phyloP scores from a whole-genome alignment of 2,113 vertebrate species.

The Thomomys bottae region DNA sequence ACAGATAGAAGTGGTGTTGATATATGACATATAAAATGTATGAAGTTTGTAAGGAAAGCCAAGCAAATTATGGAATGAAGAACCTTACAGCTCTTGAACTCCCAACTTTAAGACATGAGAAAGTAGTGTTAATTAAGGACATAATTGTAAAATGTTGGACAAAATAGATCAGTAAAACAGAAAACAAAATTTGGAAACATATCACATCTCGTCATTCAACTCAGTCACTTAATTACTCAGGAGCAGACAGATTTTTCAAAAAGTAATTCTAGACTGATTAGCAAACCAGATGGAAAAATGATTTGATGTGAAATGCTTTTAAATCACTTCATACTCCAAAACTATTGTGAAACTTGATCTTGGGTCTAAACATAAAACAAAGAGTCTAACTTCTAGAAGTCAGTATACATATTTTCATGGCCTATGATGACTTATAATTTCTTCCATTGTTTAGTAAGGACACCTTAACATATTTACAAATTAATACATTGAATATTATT shows the following conservation, averaged over 20 bases:
- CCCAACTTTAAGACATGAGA: not conserved
- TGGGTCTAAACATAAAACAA: not conserved
- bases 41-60: not conserved
- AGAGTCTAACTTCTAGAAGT: not conserved
- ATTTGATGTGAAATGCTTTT: slow-evolving; percentile 1
- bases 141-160: not conserved
- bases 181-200: slow-evolving; percentile 41
- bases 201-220: not conserved
- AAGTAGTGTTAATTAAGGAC: not conserved
- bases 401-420: not conserved
- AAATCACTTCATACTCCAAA: not conserved
- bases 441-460: not conserved
- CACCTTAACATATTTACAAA: slow-evolving; percentile 36
- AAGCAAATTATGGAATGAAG: not conserved
- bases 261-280: not conserved
- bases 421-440: not conserved
- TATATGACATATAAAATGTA: not conserved
- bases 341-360: slow-evolving; percentile 16
- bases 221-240: not conserved
- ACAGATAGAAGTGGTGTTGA: not conserved
- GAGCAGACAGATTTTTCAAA: not conserved
- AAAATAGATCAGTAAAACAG: not conserved
- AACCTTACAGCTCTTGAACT: not conserved
- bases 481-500: not conserved
- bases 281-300: not conserved